phyloP scores from a whole-genome alignment of 2,113 vertebrate species.

The Phylloscopus trochiloides region DNA sequence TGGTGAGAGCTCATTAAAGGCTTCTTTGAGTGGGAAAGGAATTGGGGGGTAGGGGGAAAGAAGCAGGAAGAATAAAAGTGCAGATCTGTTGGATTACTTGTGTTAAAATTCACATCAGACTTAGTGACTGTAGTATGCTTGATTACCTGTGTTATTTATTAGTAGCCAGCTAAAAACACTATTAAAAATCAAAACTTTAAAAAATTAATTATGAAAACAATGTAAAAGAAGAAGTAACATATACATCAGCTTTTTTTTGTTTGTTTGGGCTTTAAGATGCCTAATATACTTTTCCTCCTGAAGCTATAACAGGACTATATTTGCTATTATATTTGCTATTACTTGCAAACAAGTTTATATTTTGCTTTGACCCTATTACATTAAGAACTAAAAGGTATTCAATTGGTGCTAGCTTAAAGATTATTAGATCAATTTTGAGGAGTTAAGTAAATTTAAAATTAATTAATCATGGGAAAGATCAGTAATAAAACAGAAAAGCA shows the following conservation, averaged over 20 bases:
- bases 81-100: neutral
- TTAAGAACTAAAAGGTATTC: neutral
- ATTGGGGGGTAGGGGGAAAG: fast-evolving
- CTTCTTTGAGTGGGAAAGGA: neutral
- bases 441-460: neutral
- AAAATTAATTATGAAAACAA: neutral
- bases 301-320: neutral
- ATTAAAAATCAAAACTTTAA: neutral
- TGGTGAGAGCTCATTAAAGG: neutral
- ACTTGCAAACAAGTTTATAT: neutral
- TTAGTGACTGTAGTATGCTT: neutral
- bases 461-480: neutral
- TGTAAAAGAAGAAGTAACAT: neutral
- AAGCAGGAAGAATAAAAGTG: neutral
- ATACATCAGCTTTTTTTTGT: neutral
- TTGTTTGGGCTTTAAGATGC: neutral
- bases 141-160: neutral
- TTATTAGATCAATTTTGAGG: neutral
- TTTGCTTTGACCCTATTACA: neutral
- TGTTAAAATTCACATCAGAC: neutral
- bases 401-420: neutral
- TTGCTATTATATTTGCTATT: neutral
- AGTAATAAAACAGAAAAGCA: neutral
- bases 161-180: neutral
- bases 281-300: neutral